These are phyloP conservation scores for Sphaerophoria rueppellii DNA, from an alignment of 2,888 invertebrate species.

Conservation along the genomic window DNA sequence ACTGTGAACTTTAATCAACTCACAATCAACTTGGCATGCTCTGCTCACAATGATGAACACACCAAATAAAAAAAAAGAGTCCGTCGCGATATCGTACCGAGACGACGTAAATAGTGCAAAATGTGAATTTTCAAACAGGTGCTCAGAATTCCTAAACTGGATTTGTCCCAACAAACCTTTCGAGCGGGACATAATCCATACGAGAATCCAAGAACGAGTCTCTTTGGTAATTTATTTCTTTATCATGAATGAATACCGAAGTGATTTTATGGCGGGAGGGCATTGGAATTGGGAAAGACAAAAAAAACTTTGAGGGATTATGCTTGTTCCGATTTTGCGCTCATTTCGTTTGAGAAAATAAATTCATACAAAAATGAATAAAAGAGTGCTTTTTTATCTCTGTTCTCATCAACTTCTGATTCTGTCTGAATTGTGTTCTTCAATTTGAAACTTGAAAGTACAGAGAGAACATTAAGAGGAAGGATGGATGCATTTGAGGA, in stretches of 20 bases:
- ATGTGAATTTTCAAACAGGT: constrained; percentile 80
- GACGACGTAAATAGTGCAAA: constrained; percentile 79
- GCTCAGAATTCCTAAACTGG: constrained; percentile 73
- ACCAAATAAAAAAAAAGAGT: constrained; percentile 75
- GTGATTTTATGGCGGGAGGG: constrained; percentile 15
- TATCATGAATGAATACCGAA: constrained; percentile 57
- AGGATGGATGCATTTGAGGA: constrained; percentile 32
- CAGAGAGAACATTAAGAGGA: neutral
- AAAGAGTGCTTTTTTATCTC: constrained; percentile 14
- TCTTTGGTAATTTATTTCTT: constrained; percentile 42
- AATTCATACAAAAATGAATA: constrained; percentile 59
- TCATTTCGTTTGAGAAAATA: constrained; percentile 16
- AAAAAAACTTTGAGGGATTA: neutral
- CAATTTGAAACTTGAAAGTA: neutral
- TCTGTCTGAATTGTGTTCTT: constrained; percentile 1
- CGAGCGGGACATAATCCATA: neutral
- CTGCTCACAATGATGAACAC: constrained; percentile 62
- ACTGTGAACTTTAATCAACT: neutral
- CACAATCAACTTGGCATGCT: constrained; percentile 37
- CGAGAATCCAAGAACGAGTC: neutral
- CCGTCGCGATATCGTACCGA: constrained; percentile 77
- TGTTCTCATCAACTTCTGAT: neutral
- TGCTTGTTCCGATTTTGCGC: constrained; percentile 44
- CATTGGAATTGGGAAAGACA: constrained; percentile 34
- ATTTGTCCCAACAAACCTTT: neutral